Base-by-base conservation (phyloP, 2,113 vertebrate species). In the Oncorhynchus mykiss region DNA sequence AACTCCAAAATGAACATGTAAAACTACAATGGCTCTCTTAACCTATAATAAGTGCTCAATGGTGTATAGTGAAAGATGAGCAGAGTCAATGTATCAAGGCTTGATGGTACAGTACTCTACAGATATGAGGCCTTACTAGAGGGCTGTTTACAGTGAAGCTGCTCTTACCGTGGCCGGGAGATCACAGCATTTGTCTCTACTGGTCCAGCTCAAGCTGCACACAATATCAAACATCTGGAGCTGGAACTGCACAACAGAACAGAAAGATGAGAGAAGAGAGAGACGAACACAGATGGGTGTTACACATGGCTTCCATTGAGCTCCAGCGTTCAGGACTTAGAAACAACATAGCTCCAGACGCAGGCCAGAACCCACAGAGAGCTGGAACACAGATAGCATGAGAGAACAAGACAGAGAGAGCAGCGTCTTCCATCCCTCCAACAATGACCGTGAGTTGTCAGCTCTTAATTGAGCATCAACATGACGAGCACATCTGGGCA, bases 211-310 rank as follows among this genome's bases (percentile, higher is more conserved):
- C 12, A 96, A 93, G 82, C 96, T 99, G 93, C 98, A 99, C 64
- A 99, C 93, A 67, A 99, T 99, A 87, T 99, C 98, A 85, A 99
- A 99, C 94, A 95, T 98, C 95, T 99, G 98, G 88, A 99, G 96
- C 93, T 99, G 96, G 93, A 99, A 96, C 98, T 99, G 84, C 82
- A 93, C 91, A 92, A 92, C 24, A 92, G 86, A 87, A 54, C 20
- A 62, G 59, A 62, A 16, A 24, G 59, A 22, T 13, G 59, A 22
- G 59, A 22, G 71, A 71, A 70, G 80, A 80, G 45, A 76, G 67
- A 77, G 70, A 70, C 54, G 45, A 82, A 84, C 67, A 81, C 77
- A 48, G 71, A 77, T 27, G 67, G 76, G 81, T 86, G 86, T 91
- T 88, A 91, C 81, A 90, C 87, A 87, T 85, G 80, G 87, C 78